Conservation (phyloP, 2,113 vertebrate genomes). For the Hemiscyllium ocellatum region DNA sequence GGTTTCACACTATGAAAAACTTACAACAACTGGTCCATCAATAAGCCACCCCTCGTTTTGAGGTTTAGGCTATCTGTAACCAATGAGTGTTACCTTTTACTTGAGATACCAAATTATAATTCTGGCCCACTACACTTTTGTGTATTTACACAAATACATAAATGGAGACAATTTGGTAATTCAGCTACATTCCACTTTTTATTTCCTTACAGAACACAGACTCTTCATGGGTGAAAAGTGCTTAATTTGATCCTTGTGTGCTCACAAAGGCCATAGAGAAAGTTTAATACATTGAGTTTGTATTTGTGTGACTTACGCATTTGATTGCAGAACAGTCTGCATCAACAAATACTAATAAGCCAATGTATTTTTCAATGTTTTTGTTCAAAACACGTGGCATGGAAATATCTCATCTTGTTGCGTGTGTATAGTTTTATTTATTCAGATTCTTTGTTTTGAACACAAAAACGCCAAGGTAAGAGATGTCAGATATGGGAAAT, state of each 20-base stretch:
- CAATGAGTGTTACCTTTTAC: too few relatives aligned
- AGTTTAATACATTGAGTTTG: not conserved
- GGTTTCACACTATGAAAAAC: too few relatives aligned
- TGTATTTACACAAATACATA: too few relatives aligned
- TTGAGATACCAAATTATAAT: too few relatives aligned
- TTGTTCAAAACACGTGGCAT: not conserved
- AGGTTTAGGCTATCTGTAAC: too few relatives aligned
- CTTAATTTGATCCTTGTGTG: not conserved
- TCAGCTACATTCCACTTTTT: not conserved
- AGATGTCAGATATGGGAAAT: slow-evolving; percentile 12
- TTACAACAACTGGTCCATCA: too few relatives aligned
- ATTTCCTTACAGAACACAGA: not conserved
- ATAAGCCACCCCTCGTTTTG: too few relatives aligned
- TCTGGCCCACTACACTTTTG: too few relatives aligned
- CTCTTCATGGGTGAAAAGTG: not conserved
- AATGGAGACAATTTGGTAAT: not conserved
- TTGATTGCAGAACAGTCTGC: not conserved
- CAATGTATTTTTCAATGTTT: slow-evolving; percentile 1
- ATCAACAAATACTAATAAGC: not conserved
- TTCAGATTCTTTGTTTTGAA: slow-evolving; percentile 23
- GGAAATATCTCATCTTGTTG: not conserved
- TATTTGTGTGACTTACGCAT: not conserved
- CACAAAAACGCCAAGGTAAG: not conserved
- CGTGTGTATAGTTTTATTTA: not conserved
- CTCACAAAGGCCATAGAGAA: not conserved